Evolutionary conservation across 2,113 vertebrate genomes (phyloP).

Genomic region (Melospiza melodia): DNA sequence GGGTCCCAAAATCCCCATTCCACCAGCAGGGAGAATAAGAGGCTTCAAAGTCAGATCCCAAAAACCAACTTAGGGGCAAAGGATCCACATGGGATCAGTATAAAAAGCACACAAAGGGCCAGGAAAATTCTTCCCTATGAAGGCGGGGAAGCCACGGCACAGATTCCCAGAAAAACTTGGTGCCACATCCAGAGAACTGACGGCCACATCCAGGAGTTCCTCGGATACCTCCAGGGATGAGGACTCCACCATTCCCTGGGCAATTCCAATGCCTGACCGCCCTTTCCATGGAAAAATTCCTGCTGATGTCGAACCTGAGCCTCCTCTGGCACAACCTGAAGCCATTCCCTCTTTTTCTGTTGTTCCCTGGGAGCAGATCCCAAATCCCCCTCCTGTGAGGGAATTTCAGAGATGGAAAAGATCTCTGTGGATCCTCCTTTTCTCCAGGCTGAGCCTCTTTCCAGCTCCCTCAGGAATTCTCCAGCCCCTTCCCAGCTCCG

Average conservation of each 20-base stretch:
- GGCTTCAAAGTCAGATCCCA: background rate
- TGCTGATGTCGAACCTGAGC: background rate
- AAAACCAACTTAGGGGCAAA: background rate
- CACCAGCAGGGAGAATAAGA: background rate
- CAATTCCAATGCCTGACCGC: background rate
- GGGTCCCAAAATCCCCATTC: background rate
- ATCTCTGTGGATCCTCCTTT: background rate
- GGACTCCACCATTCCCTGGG: background rate
- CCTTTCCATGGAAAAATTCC: background rate
- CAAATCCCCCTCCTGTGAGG: background rate
- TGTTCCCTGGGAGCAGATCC: background rate
- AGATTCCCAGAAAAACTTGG: background rate
- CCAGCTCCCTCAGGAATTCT: background rate
- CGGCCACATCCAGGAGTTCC: background rate
- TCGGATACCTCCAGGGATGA: background rate
- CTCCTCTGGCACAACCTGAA: background rate
- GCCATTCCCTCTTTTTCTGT: no score
- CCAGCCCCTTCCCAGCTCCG: fast-evolving
- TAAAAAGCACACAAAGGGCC: background rate
- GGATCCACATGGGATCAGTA: background rate
- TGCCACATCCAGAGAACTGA: no score
- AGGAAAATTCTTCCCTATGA: background rate
- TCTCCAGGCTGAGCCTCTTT: background rate
- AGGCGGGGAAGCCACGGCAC: fast-evolving
- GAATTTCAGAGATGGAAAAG: background rate